Evolutionary conservation across 2,888 invertebrate genomes (phyloP).

Genomic region (Dicycla oo): DNA sequence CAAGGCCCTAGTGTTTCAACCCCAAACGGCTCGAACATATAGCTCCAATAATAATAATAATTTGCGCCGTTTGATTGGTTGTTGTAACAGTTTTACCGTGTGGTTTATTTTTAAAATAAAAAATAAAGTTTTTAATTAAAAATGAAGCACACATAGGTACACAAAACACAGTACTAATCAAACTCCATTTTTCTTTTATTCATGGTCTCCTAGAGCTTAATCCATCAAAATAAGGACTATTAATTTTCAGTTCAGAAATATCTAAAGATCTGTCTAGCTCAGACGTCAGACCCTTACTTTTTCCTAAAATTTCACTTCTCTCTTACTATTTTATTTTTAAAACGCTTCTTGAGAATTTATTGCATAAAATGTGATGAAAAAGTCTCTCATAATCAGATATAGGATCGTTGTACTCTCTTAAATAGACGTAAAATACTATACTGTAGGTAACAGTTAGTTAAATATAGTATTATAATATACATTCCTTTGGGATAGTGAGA

Average conservation of each 20-base stretch:
- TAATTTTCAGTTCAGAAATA: constrained; percentile 3
- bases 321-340: constrained; percentile 17
- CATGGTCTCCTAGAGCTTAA: not conserved
- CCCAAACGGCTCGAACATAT: too few species aligned
- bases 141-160: not conserved
- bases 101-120: not conserved
- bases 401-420: constrained; percentile 12
- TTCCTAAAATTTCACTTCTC: not conserved
- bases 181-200: not conserved
- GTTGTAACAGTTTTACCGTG: not conserved
- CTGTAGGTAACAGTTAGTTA: not conserved
- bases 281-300: constrained; percentile 11
- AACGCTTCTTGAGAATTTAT: constrained; percentile 13
- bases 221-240: not conserved
- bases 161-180: not conserved
- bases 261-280: constrained; percentile 30
- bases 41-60: too few species aligned
- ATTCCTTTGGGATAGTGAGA: not conserved
- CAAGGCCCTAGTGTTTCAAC: too few species aligned
- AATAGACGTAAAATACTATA: not conserved
- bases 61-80: not conserved
- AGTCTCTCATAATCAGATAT: constrained; percentile 13
- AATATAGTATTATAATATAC: not conserved
- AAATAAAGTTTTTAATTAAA: not conserved
- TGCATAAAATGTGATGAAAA: constrained; percentile 28